Conservation (phyloP, 2,888 invertebrate genomes). For the Eristalinus aeneus region DNA sequence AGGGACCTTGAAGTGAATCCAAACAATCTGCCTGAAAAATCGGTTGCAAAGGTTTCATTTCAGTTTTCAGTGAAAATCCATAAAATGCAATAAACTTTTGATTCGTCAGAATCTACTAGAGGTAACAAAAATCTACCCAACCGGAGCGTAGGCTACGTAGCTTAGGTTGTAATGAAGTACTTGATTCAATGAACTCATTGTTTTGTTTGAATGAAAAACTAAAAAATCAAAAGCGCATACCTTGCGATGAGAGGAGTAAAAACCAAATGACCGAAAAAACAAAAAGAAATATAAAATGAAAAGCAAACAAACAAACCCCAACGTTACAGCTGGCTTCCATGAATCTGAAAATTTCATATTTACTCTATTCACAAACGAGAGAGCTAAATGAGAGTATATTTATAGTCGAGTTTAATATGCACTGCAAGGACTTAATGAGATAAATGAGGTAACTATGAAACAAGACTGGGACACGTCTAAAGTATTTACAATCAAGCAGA, state of each 20-base stretch:
- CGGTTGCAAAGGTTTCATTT: too few relatives aligned
- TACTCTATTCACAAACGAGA: constrained; percentile 1
- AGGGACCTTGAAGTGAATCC: too few relatives aligned
- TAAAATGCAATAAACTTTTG: too few relatives aligned
- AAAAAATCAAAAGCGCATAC: not conserved
- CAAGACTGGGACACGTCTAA: constrained; percentile 15
- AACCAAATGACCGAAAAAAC: not conserved
- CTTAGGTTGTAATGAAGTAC: too few relatives aligned
- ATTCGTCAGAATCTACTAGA: too few relatives aligned
- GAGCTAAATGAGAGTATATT: constrained; percentile 24
- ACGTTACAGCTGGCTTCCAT: constrained; percentile 26
- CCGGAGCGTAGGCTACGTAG: too few relatives aligned
- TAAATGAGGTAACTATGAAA: constrained; percentile 32
- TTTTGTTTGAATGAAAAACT: not conserved
- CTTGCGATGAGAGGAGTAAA: not conserved
- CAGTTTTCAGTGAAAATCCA: too few relatives aligned
- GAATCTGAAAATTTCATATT: constrained; percentile 56
- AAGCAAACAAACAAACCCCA: constrained; percentile 55
- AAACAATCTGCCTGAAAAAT: too few relatives aligned
- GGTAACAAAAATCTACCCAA: too few relatives aligned
- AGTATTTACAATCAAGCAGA: constrained; percentile 34
- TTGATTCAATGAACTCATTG: too few relatives aligned
- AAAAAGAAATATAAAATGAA: not conserved
- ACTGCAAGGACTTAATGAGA: constrained; percentile 31
- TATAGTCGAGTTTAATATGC: constrained; percentile 14